These are phyloP conservation scores for Hylyphantes graminicola DNA, from an alignment of 1,140 invertebrate species.

Conservation along the genomic window DNA sequence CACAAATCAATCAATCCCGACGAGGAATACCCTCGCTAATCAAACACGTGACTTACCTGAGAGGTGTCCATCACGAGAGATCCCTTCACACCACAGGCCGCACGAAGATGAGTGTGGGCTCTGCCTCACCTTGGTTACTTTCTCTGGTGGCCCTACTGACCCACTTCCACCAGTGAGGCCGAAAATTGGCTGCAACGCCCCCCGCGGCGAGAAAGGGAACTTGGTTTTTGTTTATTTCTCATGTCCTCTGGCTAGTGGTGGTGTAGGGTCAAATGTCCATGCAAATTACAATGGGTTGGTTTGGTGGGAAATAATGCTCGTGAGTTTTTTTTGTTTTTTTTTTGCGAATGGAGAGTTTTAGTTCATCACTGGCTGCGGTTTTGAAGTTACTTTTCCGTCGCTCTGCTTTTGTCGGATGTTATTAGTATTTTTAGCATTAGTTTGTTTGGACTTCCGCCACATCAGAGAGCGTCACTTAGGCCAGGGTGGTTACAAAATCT, in stretches of 20 bases:
- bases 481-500: no score
- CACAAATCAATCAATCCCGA: neutral
- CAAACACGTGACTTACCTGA: constrained; percentile 22
- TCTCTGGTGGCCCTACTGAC: constrained; percentile 48
- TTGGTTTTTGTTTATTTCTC: constrained; percentile 26
- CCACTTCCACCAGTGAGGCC: constrained; percentile 44
- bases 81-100: constrained; percentile 21
- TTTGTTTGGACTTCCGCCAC: no score
- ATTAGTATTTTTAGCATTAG: no score
- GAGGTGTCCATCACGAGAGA: constrained; percentile 34
- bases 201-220: constrained; percentile 48
- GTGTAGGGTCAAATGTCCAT: constrained; percentile 28
- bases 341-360: no score
- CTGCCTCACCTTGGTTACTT: constrained; percentile 19
- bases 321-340: no score
- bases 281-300: constrained; percentile 6
- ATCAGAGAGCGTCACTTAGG: no score
- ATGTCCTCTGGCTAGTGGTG: constrained; percentile 27
- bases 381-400: no score
- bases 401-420: no score
- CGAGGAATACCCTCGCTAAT: neutral
- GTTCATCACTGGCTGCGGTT: no score
- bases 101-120: constrained; percentile 37
- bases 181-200: constrained; percentile 49
- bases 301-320: no score